These are phyloP conservation scores for Zaprionus lineosus DNA, from an alignment of 2,888 invertebrate species.

Conservation along the genomic window DNA sequence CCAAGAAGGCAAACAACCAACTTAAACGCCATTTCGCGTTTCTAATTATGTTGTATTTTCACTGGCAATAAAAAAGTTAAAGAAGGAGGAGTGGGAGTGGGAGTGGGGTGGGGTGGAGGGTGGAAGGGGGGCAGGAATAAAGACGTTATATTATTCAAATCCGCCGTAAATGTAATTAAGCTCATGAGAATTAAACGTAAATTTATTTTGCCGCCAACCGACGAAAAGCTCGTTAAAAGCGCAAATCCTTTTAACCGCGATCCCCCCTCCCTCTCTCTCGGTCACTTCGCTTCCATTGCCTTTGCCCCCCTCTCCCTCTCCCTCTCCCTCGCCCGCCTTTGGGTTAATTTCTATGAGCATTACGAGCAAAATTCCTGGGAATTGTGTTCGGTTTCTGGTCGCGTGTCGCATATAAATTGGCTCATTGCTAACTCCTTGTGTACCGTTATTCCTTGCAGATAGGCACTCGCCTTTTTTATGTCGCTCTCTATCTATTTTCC, in stretches of 20 bases:
- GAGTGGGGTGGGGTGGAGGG: neutral
- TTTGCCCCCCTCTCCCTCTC: neutral
- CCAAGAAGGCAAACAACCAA: conserved; percentile 18
- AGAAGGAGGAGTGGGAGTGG: neutral
- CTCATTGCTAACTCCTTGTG: conserved; percentile 58
- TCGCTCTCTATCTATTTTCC: conserved; percentile 2
- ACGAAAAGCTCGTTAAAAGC: conserved; percentile 34
- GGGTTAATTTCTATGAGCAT: conserved; percentile 25
- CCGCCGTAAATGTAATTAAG: conserved; percentile 74
- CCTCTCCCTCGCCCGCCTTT: neutral
- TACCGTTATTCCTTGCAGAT: conserved; percentile 52
- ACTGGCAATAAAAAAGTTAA: neutral
- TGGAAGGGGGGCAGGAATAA: conserved; percentile 49
- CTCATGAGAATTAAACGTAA: conserved; percentile 71
- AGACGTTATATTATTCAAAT: conserved; percentile 67
- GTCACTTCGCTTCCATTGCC: neutral
- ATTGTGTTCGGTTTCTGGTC: conserved; percentile 36
- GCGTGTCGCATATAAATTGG: conserved; percentile 74
- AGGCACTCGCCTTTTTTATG: conserved; percentile 25
- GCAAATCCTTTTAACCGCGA: conserved; percentile 69
- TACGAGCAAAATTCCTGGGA: conserved; percentile 28
- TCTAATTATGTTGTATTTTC: conserved; percentile 55
- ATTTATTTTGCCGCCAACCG: conserved; percentile 54
- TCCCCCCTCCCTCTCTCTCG: neutral
- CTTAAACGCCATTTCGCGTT: conserved; percentile 46